Conservation (phyloP, 2,113 vertebrate genomes). For the Abramis brama region DNA sequence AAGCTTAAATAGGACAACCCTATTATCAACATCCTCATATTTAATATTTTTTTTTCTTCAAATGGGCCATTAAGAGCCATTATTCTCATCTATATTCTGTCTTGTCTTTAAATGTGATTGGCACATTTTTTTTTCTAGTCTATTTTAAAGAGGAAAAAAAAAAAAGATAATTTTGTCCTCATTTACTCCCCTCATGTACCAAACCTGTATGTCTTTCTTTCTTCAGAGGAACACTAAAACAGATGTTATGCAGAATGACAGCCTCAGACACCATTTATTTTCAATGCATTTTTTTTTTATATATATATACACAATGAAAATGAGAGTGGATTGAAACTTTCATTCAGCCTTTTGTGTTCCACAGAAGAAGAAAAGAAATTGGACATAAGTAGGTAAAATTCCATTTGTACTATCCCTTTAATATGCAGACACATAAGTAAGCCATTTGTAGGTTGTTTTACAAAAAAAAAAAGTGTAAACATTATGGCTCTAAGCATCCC, state of each 20-base stretch:
- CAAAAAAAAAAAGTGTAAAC: neutral
- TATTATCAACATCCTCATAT: constrained; percentile 57
- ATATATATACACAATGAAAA: neutral
- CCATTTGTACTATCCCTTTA: neutral
- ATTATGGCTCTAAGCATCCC: neutral
- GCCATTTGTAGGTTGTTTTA: neutral
- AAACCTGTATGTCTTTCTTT: neutral
- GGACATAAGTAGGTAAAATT: neutral
- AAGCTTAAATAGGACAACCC: constrained; percentile 59
- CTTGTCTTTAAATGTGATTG: neutral
- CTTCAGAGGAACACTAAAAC: neutral
- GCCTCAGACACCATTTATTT: neutral
- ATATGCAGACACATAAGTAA: neutral
- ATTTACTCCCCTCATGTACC: neutral
- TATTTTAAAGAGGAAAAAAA: neutral
- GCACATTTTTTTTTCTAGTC: neutral
- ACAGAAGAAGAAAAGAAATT: neutral
- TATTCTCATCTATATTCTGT: constrained; percentile 50
- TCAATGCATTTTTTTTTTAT: neutral
- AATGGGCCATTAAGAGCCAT: constrained; percentile 58
- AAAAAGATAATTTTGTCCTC: neutral
- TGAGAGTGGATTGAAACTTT: neutral
- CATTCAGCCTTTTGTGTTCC: neutral
- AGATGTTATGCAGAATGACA: constrained; percentile 5
- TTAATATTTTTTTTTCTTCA: constrained; percentile 23